Evolutionary conservation across 2,797 vertebrate genomes (phyloP).

Genomic region (Heliangelus exortis): DNA sequence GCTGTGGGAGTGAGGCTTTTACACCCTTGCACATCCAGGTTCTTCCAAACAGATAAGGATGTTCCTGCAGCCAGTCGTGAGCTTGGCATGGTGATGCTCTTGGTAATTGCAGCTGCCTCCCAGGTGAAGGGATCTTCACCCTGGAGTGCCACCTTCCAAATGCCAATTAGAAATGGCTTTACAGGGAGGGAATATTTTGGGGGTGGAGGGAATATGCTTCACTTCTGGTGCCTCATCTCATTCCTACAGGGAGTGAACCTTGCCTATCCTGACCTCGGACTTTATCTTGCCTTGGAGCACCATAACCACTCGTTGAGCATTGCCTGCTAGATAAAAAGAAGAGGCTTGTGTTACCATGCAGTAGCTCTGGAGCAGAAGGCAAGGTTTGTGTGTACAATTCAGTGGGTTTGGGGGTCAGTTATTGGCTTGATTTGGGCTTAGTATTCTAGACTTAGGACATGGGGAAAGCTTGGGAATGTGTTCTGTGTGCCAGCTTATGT

Average conservation of each 20-base stretch:
- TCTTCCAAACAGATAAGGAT: not conserved
- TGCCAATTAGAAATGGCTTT: not conserved
- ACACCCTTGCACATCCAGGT: not conserved
- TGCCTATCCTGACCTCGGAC: not conserved
- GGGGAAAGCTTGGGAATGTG: fast-evolving
- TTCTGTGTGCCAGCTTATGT: fast-evolving
- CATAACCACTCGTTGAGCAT: not conserved
- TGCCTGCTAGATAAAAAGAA: not conserved
- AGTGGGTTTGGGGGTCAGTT: fast-evolving
- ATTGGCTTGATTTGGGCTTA: not conserved
- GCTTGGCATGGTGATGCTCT: fast-evolving
- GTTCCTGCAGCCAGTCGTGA: fast-evolving
- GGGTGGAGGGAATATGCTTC: not conserved
- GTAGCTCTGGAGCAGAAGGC: not conserved
- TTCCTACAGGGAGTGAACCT: not conserved
- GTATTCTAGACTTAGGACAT: not conserved
- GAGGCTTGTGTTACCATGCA: not conserved
- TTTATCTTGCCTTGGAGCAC: not conserved
- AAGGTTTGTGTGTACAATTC: not conserved
- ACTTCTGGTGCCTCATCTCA: not conserved
- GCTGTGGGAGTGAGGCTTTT: not conserved
- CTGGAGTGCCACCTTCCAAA: not conserved
- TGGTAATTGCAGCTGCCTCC: not conserved
- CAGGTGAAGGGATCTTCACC: not conserved
- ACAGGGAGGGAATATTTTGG: not conserved